Evolutionary conservation across 1,140 invertebrate genomes (phyloP).

Genomic region (Ostrea denselamellosa): DNA sequence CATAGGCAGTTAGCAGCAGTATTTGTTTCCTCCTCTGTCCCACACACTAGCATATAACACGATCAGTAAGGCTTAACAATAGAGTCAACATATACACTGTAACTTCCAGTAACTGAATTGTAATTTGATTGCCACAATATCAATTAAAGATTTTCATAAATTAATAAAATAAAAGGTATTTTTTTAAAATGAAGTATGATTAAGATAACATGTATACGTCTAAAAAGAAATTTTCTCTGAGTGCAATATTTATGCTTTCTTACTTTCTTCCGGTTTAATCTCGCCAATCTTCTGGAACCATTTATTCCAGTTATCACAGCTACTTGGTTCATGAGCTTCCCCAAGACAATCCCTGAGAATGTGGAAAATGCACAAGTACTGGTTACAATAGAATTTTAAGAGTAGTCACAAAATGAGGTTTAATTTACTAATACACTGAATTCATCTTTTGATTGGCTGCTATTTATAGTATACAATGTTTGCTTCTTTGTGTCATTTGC

Average conservation of each 20-base stretch:
- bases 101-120: background rate
- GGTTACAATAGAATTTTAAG: too few relatives aligned
- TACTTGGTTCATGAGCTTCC: constrained; percentile 86
- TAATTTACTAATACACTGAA: too few relatives aligned
- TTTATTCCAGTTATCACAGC: constrained; percentile 84
- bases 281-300: constrained; percentile 85
- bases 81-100: background rate
- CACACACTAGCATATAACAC: constrained; percentile 75
- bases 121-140: background rate
- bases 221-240: too few relatives aligned
- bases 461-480: too few relatives aligned
- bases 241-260: constrained; percentile 48
- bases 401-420: background rate
- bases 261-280: constrained; percentile 84
- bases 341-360: constrained; percentile 81
- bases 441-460: too few relatives aligned
- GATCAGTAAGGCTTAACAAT: background rate
- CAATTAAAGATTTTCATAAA: background rate
- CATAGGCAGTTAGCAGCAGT: constrained; percentile 86
- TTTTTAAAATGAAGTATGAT: background rate
- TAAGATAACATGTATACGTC: background rate
- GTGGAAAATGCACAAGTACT: too few relatives aligned
- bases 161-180: background rate
- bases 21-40: constrained; percentile 83
- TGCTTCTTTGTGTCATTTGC: too few relatives aligned